Base-by-base conservation (phyloP, 2,888 invertebrate genomes). In the Heliconius sara region DNA sequence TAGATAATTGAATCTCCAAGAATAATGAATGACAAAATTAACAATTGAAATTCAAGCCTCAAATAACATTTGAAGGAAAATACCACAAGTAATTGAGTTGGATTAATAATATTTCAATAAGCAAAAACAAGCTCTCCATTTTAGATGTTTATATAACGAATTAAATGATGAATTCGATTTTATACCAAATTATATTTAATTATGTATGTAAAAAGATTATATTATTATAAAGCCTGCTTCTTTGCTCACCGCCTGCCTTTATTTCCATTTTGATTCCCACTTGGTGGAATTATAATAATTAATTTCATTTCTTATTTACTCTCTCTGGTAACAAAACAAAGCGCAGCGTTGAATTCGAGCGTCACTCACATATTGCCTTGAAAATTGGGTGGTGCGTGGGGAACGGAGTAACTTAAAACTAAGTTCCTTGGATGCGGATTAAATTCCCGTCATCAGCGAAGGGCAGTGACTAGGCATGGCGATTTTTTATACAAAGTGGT, bases 81-180 rank as follows among this genome's bases (percentile, higher is more conserved):
- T 71, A 47, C 71, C 71, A 71, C 66, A 66, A 34, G 30, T 66
- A 30, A 19, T 47, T 71, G 43, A 27, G 12, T 71, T 19, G 47
- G 22, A 47, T 71, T 71, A 47, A 47, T 71, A 71, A 71, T 47
- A 57, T 71, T 47, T 47, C 19, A 47, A 47, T 47, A 47, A 27
- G 47, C 71, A 47, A 47, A 71, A 70, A 71, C 19, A 71, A 27
- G 19, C 25, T 27, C 43, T n/a, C 16, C 71, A 57, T 71, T 47
- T 9, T 22, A 27, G 47, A 71, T n/a, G 47, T 71, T 71, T 47
- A 9, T 47, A 19, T 71, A 27, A 47, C 39, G 16, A 25, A 71
- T 71, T 43, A 16, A 39, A 47, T 47, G 47, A 47, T 16, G 47
- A 47, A 47, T 16, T 47, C 47, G 1, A 47, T 5, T 47, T 47